Evolutionary conservation across 2,797 vertebrate species (phyloP).

Genomic region (Pteronotus mesoamericanus): DNA sequence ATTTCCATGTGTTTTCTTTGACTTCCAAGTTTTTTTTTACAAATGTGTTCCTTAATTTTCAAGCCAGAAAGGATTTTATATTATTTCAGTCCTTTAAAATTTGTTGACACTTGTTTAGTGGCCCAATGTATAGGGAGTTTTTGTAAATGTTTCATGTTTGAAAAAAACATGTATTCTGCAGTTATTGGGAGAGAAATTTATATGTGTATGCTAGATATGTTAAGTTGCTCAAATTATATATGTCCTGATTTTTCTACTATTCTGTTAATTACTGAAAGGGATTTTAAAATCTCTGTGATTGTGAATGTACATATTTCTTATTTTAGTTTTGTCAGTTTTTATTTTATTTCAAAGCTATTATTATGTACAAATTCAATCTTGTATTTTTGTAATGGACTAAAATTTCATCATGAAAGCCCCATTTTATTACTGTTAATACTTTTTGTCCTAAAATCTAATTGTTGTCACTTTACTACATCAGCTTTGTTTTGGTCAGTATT

Average conservation of each 20-base stretch:
- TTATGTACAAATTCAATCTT: not conserved
- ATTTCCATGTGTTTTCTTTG: not conserved
- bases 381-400: not conserved
- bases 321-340: not conserved
- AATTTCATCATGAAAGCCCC: not conserved
- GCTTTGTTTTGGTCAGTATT: not conserved
- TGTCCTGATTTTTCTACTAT: not conserved
- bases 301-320: not conserved
- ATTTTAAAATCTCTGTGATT: slow-evolving; percentile 5
- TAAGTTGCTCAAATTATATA: not conserved
- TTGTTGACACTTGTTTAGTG: not conserved
- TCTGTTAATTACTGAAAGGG: not conserved
- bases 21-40: not conserved
- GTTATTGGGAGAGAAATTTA: not conserved
- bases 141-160: not conserved
- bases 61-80: not conserved
- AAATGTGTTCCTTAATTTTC: not conserved
- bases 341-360: not conserved
- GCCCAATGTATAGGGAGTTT: not conserved
- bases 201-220: not conserved
- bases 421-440: not conserved
- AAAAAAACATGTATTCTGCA: not conserved
- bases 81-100: not conserved
- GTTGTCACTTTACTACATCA: not conserved
- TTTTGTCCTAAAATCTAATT: not conserved